Evolutionary conservation across 2,888 invertebrate species (phyloP), one percentile per base, ranked within the genome.

Genomic region (Agapetus fuscipes): DNA sequence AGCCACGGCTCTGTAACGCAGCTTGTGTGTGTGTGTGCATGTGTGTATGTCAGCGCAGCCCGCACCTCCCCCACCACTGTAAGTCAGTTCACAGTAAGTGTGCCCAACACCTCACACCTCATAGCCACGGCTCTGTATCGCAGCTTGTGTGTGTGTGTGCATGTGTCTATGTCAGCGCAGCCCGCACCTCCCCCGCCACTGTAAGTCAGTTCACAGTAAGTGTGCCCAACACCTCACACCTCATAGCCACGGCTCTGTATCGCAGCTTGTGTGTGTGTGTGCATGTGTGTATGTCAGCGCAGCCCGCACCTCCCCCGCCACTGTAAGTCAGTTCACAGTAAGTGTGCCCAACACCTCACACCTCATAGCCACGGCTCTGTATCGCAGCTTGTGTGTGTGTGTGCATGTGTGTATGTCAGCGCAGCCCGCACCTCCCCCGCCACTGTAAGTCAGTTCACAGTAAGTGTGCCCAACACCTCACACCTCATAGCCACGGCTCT

Each of bases 51-150:
- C 51, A 41, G 54, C 56, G 51, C 58, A 50, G 52, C 63, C 46
- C 66, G 69, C 56, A 70, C 66, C 64, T 66, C 69, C 54, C 69
- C 68, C 60, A 93, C 91, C 62, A 95, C 95, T 66, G 94, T 89
- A 78, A 81, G 82, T 46, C 48, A 45, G 43, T 48, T 47, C 47
- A 47, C 47, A 44, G 47, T 47, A 47, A 47, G 47, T 47, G 20
- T n/a, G 20, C 20, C 5, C 20, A 4, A 9, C 20, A 20, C 5
- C 20, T 4, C 32, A 15, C 12, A 6, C 9, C 15, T 15, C 2
- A 5, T n/a, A n/a, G n/a, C n/a, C n/a, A n/a, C n/a, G n/a, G n/a
- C n/a, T n/a, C n/a, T n/a, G n/a, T n/a, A n/a, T n/a, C n/a, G n/a
- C n/a, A n/a, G n/a, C n/a, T n/a, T n/a, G n/a, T n/a, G n/a, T 15